phyloP scores from a whole-genome alignment of 2,797 vertebrate species.

The Epinephelus malabaricus region DNA sequence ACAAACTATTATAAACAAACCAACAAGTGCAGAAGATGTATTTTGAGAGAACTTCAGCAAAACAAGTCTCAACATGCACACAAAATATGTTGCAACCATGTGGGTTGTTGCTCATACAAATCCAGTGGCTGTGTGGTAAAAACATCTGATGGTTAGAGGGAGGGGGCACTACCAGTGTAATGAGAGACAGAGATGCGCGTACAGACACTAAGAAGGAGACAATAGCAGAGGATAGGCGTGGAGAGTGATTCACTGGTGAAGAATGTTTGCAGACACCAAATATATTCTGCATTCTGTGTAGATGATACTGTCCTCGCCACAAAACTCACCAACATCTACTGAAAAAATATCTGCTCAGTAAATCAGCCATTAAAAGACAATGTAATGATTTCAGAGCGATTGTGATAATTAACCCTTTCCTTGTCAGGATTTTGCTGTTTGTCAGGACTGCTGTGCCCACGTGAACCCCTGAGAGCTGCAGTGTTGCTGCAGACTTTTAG shows the following conservation, averaged over 20 bases:
- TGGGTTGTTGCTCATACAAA: not conserved
- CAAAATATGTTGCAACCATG: not conserved
- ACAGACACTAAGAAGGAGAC: not conserved
- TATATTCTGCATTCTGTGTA: no score
- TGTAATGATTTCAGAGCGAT: not conserved
- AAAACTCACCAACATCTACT: conserved; percentile 1
- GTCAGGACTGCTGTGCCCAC: no score
- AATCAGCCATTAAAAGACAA: not conserved
- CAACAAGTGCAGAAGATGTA: not conserved
- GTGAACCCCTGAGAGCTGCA: no score
- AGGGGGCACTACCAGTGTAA: not conserved
- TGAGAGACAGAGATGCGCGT: not conserved
- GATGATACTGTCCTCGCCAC: not conserved
- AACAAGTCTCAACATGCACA: not conserved
- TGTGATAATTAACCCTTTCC: not conserved
- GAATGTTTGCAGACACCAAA: conserved; percentile 11
- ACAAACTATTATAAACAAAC: not conserved
- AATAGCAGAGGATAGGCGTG: not conserved
- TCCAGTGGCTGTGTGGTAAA: not conserved
- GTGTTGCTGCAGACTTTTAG: no score
- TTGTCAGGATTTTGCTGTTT: not conserved
- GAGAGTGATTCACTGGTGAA: conserved; percentile 21
- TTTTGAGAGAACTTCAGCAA: not conserved
- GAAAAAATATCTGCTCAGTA: not conserved
- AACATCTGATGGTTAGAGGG: not conserved